A percentile compares a stretch with the other conserved stretches of the same genome.
phyloP scores from a whole-genome alignment of 1,140 invertebrate genomes.

The Diprion similis region DNA sequence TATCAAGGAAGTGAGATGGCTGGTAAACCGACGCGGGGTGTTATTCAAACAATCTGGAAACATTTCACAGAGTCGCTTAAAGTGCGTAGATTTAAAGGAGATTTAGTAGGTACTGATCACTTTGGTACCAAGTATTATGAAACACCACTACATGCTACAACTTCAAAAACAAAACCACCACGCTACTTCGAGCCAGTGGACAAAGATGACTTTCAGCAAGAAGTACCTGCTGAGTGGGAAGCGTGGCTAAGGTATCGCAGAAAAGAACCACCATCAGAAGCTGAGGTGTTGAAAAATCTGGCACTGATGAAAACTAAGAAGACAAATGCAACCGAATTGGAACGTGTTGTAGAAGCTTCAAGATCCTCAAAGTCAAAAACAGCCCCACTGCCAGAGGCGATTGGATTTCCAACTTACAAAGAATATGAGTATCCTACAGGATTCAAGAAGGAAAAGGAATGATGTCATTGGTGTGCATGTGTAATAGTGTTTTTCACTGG shows the following conservation, averaged over 20 bases:
- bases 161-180: constrained; percentile 66
- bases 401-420: not conserved
- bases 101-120: constrained; percentile 71
- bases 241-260: constrained; percentile 79
- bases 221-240: constrained; percentile 84
- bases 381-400: not conserved
- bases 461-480: not conserved
- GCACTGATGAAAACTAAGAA: constrained; percentile 75
- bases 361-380: not conserved
- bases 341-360: constrained; percentile 40
- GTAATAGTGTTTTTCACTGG: not conserved
- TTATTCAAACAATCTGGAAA: constrained; percentile 59
- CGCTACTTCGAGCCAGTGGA: constrained; percentile 76
- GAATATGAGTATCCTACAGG: not conserved
- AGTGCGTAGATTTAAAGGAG: constrained; percentile 60
- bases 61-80: constrained; percentile 69
- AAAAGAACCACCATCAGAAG: constrained; percentile 70
- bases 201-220: constrained; percentile 70
- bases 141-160: constrained; percentile 67
- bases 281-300: constrained; percentile 76
- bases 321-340: constrained; percentile 75
- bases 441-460: not conserved
- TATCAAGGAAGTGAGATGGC: constrained; percentile 35
- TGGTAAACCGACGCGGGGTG: constrained; percentile 38
- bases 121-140: constrained; percentile 85